These are phyloP conservation scores for Macrocentrus cingulum DNA, from an alignment of 1,140 invertebrate species.

Conservation along the genomic window DNA sequence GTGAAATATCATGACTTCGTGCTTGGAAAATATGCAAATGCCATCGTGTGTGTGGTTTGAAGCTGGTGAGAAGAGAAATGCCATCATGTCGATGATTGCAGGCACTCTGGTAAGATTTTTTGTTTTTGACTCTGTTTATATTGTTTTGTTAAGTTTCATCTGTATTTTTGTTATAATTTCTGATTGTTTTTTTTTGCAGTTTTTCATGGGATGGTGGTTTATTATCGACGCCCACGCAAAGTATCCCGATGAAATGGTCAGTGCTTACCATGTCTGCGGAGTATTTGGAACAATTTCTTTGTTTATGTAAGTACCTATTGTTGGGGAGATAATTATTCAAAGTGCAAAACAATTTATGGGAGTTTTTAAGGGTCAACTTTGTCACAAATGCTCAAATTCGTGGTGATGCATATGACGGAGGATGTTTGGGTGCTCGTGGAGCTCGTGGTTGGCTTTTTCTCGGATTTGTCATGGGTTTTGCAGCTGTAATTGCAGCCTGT, in stretches of 20 bases:
- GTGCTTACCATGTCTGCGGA: conserved; percentile 90
- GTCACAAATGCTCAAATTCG: conserved; percentile 93
- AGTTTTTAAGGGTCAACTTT: conserved; percentile 78
- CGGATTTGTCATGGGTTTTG: conserved; percentile 95
- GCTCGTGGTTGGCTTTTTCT: conserved; percentile 94
- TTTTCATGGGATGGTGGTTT: conserved; percentile 97
- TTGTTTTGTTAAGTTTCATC: conserved; percentile 12
- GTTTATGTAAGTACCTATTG: conserved; percentile 74
- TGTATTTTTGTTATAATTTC: neutral
- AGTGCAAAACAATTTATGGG: neutral
- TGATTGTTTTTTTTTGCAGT: conserved; percentile 65
- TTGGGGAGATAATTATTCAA: neutral
- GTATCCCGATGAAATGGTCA: conserved; percentile 72
- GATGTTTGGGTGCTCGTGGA: conserved; percentile 85
- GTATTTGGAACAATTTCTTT: conserved; percentile 91
- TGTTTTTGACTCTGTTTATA: neutral
- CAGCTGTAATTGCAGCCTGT: conserved; percentile 89
- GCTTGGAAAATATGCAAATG: conserved; percentile 59
- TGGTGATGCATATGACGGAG: conserved; percentile 83
- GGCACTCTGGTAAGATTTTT: conserved; percentile 74
- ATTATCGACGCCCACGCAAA: conserved; percentile 90
- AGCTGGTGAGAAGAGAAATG: conserved; percentile 76
- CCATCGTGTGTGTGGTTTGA: conserved; percentile 67
- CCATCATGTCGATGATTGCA: conserved; percentile 77
- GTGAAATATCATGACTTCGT: conserved; percentile 43